Evolutionary conservation across 2,113 vertebrate genomes (phyloP).

Genomic region (Eulemur macaco): DNA sequence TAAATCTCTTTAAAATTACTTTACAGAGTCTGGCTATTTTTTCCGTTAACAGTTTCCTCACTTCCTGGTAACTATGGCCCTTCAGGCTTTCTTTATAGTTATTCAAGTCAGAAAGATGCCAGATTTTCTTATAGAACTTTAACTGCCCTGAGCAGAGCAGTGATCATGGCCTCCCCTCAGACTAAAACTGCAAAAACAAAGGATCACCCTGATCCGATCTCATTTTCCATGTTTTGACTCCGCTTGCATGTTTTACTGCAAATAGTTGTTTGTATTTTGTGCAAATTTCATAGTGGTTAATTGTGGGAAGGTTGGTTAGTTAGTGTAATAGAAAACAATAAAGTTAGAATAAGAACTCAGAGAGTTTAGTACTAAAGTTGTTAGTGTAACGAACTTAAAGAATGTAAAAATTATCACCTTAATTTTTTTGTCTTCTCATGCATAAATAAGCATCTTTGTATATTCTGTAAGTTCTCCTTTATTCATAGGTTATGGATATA

Average conservation of each 20-base stretch:
- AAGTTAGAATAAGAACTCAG: background rate
- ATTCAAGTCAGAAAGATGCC: accelerated
- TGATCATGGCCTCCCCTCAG: background rate
- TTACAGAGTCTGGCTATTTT: too few relatives aligned
- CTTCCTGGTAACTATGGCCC: background rate
- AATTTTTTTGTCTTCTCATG: background rate
- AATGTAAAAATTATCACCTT: background rate
- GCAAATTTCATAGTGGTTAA: background rate
- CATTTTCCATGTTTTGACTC: background rate
- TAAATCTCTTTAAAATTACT: too few relatives aligned
- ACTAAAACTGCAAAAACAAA: background rate
- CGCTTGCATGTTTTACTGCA: background rate
- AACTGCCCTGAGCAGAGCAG: accelerated
- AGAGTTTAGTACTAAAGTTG: background rate
- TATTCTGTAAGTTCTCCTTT: background rate
- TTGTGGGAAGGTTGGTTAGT: background rate
- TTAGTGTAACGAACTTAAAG: background rate
- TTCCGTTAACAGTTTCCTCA: background rate
- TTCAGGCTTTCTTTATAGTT: background rate
- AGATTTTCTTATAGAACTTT: background rate
- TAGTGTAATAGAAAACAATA: background rate
- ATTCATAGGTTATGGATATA: background rate
- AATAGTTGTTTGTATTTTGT: background rate
- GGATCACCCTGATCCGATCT: background rate
- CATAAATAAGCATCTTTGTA: background rate